Conservation (phyloP, 2,888 invertebrate species). For the Drosophila diplacantha region DNA sequence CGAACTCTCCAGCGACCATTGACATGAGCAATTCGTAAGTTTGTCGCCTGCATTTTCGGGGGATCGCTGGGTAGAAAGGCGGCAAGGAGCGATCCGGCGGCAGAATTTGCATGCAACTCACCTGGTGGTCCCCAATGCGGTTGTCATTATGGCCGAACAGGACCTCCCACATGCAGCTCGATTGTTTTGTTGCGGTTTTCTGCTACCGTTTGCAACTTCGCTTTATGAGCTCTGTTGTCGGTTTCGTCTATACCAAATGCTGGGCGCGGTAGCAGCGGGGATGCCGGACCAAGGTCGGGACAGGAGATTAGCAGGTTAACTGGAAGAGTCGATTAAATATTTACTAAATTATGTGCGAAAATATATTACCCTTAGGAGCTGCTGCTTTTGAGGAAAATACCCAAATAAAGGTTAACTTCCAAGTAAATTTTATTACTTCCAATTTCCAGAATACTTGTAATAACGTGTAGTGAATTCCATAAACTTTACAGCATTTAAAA, state of each 20-base stretch:
- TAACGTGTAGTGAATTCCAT: neutral
- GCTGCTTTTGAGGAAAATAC: neutral
- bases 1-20: constrained; percentile 38
- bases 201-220: constrained; percentile 65
- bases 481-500: neutral
- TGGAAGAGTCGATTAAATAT: neutral
- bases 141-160: constrained; percentile 66
- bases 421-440: neutral
- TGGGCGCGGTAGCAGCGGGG: constrained; percentile 14
- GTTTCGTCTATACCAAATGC: constrained; percentile 35
- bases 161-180: constrained; percentile 68
- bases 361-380: neutral
- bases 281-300: constrained; percentile 5
- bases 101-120: constrained; percentile 66
- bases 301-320: neutral
- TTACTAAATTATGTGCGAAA: neutral
- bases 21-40: constrained; percentile 75
- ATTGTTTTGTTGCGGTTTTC: constrained; percentile 66
- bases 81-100: neutral
- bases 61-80: constrained; percentile 28
- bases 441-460: neutral
- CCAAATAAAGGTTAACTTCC: neutral
- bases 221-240: constrained; percentile 42
- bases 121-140: constrained; percentile 66
- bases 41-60: constrained; percentile 69